Conservation (phyloP, 2,888 invertebrate species). For the Nephrotoma appendiculata region DNA sequence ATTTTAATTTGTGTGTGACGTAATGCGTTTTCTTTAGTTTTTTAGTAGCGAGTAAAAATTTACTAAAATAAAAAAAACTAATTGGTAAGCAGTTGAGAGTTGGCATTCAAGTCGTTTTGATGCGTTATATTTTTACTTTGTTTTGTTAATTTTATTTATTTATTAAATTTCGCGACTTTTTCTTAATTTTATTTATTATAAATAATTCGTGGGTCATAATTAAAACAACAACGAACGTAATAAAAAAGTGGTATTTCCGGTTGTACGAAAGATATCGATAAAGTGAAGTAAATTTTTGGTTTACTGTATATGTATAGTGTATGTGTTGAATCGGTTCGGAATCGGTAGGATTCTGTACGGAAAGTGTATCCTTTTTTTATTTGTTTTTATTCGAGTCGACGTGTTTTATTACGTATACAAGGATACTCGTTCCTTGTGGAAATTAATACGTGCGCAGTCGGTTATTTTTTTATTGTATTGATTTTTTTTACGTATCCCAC, state of each 20-base stretch:
- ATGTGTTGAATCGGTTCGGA: neutral
- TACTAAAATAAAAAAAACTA: neutral
- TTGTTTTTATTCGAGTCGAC: neutral
- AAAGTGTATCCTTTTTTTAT: neutral
- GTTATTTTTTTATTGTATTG: neutral
- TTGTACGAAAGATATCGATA: neutral
- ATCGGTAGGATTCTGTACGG: neutral
- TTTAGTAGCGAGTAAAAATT: neutral
- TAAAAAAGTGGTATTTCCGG: neutral
- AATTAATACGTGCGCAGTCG: neutral
- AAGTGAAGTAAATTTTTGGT: neutral
- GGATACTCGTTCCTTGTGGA: neutral
- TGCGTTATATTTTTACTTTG: neutral
- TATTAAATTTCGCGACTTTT: neutral
- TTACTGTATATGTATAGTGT: neutral
- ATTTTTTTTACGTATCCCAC: neutral
- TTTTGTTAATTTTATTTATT: neutral
- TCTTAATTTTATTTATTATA: neutral
- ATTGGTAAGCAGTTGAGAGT: conserved; percentile 4
- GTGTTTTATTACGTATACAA: neutral
- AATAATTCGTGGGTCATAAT: neutral
- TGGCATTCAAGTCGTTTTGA: conserved; percentile 1
- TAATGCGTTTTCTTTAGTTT: neutral
- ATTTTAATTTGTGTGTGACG: neutral
- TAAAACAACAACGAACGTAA: neutral